Base-by-base conservation (phyloP, 1,140 invertebrate genomes). In the Thaumatotibia leucotreta region DNA sequence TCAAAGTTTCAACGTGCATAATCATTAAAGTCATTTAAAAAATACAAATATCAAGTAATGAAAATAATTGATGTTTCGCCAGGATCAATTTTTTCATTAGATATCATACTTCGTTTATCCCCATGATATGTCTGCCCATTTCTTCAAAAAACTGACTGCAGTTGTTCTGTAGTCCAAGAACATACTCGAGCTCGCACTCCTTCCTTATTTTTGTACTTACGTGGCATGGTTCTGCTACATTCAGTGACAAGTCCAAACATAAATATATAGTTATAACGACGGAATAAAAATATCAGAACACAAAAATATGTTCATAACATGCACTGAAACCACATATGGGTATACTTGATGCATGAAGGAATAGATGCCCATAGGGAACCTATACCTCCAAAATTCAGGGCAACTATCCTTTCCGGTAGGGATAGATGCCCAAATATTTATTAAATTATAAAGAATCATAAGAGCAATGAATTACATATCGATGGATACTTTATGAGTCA, bases 81-180 rank as follows among this genome's bases (percentile, higher is more conserved):
- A n/a, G n/a, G n/a, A n/a, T n/a, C n/a, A n/a, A n/a, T n/a, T n/a
- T n/a, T n/a, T n/a, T n/a, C n/a, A n/a, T n/a, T n/a, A n/a, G n/a
- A n/a, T n/a, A n/a, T n/a, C n/a, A 74, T 76, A 74, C 76, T 72
- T 76, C 74, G 23, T 78, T 78, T 14, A 76, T 69, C 29, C 68
- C 67, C 63, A 78, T 22, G 14, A 1, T 52, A n/a, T 67, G 63
- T 67, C 66, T 73, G 10, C 71, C 67, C 45, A 75, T 63, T 77
- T 75, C 68, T 9, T 69, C 22, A 11, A 73, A 71, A 69, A n/a
- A n/a, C n/a, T n/a, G n/a, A 54, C 23, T 68, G 66, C 17, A 76
- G 11, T 10, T 68, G 6, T 32, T 76, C 72, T 70, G 49, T 27
- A 62, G 72, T 70, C 75, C 75, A 74, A 70, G 68, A 70, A 66